Evolutionary conservation across 2,113 vertebrate genomes (phyloP).

Genomic region (Hymenochirus boettgeri): DNA sequence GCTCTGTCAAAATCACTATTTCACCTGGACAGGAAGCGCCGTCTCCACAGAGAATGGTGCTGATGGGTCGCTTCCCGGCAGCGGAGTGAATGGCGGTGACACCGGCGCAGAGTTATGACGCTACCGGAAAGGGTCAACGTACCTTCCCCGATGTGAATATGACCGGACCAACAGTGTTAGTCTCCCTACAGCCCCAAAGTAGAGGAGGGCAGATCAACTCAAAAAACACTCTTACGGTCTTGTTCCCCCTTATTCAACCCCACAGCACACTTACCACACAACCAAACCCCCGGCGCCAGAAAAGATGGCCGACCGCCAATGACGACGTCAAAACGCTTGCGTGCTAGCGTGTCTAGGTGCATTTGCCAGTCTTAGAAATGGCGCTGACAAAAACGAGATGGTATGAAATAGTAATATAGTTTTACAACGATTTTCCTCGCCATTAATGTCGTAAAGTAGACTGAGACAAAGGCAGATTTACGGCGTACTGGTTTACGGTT

Average conservation of each 20-base stretch:
- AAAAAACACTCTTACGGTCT: neutral
- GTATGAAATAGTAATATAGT: too few species aligned
- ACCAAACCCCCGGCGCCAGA: conserved; percentile 28
- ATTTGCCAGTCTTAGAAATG: conserved; percentile 20
- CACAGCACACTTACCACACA: conserved; percentile 26
- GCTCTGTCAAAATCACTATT: neutral
- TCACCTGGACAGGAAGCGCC: conserved; percentile 28
- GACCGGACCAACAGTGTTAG: too few species aligned
- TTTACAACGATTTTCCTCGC: too few species aligned
- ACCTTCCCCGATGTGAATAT: neutral
- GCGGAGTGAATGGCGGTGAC: conserved; percentile 33
- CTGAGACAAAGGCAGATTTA: too few species aligned
- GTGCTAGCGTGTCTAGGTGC: conserved; percentile 4
- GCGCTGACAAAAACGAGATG: too few species aligned
- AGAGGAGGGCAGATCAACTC: neutral
- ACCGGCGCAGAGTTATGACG: conserved; percentile 29
- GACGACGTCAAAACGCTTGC: conserved; percentile 29
- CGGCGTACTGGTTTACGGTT: too few species aligned
- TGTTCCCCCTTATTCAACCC: neutral
- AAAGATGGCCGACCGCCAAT: conserved; percentile 40
- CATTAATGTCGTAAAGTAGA: too few species aligned
- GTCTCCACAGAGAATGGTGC: neutral
- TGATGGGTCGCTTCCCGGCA: conserved; percentile 20
- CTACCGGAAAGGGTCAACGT: neutral
- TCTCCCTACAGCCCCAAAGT: too few species aligned